Evolutionary conservation across 64 coral and sea anemone genomes (phyloP).

Genomic region (Montipora foliosa): DNA sequence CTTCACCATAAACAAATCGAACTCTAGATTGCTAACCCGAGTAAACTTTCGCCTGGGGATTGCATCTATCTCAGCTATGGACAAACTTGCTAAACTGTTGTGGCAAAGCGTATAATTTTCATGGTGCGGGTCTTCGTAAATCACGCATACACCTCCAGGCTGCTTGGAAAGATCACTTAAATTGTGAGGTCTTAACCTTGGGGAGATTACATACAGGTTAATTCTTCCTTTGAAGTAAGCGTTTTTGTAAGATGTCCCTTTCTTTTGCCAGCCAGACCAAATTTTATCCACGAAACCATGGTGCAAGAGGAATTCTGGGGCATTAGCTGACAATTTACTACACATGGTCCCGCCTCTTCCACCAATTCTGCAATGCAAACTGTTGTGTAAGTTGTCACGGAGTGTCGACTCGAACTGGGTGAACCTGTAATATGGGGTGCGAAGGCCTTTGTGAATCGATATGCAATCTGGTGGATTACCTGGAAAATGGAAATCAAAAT

Average conservation of each 20-base stretch:
- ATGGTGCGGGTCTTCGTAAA: conserved; percentile 80
- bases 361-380: conserved; percentile 90
- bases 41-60: conserved; percentile 78
- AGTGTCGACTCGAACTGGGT: conserved; percentile 76
- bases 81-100: conserved; percentile 42
- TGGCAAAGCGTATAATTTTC: conserved; percentile 66
- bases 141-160: conserved; percentile 72
- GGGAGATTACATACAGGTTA: neutral
- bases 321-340: conserved; percentile 60
- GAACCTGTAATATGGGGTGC: conserved; percentile 58
- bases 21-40: conserved; percentile 22
- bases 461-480: conserved; percentile 89
- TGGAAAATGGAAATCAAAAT: neutral
- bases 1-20: conserved; percentile 63
- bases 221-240: conserved; percentile 30
- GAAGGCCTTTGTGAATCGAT: conserved; percentile 77
- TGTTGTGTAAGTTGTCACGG: conserved; percentile 79
- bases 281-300: conserved; percentile 87
- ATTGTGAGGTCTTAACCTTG: conserved; percentile 32
- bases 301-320: conserved; percentile 91
- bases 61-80: conserved; percentile 38
- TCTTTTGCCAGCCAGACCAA: conserved; percentile 93
- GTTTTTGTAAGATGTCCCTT: conserved; percentile 51
- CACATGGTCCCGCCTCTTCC: conserved; percentile 85
- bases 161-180: conserved; percentile 64